These are phyloP conservation scores for Hesperophylax magnus DNA, from an alignment of 1,140 invertebrate genomes.

Conservation along the genomic window DNA sequence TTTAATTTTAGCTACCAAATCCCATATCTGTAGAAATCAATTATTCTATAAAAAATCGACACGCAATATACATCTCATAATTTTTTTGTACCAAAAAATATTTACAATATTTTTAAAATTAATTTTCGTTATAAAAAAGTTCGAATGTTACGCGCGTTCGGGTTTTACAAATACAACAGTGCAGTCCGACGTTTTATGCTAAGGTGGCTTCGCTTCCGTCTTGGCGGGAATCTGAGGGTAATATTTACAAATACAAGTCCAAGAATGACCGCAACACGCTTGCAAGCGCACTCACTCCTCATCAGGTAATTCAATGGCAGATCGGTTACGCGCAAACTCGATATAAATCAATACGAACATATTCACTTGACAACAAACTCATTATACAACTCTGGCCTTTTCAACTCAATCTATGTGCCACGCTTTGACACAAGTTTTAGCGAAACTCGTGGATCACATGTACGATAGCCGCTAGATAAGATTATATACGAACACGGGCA, in stretches of 20 bases:
- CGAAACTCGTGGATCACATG: too few relatives aligned
- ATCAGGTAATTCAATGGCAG: too few relatives aligned
- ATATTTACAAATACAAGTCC: constrained; percentile 24
- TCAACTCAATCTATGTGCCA: too few relatives aligned
- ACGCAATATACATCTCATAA: constrained; percentile 54
- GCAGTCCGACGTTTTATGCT: constrained; percentile 48
- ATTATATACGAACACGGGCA: too few relatives aligned
- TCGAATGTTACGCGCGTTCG: constrained; percentile 36
- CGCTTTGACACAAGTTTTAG: too few relatives aligned
- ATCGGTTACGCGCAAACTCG: too few relatives aligned
- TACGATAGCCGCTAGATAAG: too few relatives aligned
- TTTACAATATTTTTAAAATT: constrained; percentile 51
- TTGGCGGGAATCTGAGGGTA: constrained; percentile 16
- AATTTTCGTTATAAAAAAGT: constrained; percentile 48
- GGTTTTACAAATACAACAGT: constrained; percentile 47
- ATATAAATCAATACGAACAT: too few relatives aligned
- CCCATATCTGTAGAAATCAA: constrained; percentile 57
- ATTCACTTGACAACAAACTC: too few relatives aligned
- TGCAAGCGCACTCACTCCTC: too few relatives aligned
- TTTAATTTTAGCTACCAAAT: constrained; percentile 56
- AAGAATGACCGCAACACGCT: constrained; percentile 3
- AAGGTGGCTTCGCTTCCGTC: constrained; percentile 42
- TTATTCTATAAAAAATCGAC: constrained; percentile 58
- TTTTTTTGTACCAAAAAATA: constrained; percentile 57
- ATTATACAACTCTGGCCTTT: too few relatives aligned